These are phyloP conservation scores for Sylvia borin DNA, from an alignment of 2,797 vertebrate species.

Conservation along the genomic window DNA sequence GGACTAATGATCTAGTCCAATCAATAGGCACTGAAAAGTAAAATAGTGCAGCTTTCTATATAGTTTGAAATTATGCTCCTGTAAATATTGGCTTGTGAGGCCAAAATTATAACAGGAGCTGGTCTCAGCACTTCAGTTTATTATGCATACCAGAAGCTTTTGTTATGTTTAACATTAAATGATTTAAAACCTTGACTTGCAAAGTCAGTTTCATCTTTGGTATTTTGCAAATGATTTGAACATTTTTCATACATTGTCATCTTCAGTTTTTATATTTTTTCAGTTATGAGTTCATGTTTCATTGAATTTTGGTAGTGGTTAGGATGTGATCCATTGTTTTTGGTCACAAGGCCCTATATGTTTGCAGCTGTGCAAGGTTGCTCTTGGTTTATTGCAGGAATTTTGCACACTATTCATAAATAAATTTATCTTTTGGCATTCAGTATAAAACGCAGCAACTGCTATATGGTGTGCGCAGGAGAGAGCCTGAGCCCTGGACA, in stretches of 20 bases:
- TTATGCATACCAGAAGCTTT: neutral
- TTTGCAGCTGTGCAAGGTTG: neutral
- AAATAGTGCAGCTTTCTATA: neutral
- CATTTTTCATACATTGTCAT: neutral
- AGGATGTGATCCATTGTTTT: neutral
- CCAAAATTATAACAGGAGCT: neutral
- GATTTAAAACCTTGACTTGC: neutral
- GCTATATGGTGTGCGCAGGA: slow-evolving; percentile 96
- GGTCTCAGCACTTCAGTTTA: neutral
- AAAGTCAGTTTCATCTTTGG: neutral
- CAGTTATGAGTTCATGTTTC: neutral
- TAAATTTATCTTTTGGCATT: slow-evolving; percentile 63
- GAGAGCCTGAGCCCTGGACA: slow-evolving; percentile 91
- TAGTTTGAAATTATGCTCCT: neutral
- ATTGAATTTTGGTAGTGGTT: neutral
- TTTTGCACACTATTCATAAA: neutral
- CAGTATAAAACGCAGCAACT: slow-evolving; percentile 97
- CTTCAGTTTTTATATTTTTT: neutral
- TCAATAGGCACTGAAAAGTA: neutral
- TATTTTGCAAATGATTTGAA: neutral
- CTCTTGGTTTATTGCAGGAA: neutral
- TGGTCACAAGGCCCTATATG: neutral
- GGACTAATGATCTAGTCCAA: neutral
- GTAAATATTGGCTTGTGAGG: neutral
- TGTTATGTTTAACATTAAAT: neutral